Evolutionary conservation across 2,888 invertebrate genomes (phyloP).

Genomic region (Eristalis tenax): DNA sequence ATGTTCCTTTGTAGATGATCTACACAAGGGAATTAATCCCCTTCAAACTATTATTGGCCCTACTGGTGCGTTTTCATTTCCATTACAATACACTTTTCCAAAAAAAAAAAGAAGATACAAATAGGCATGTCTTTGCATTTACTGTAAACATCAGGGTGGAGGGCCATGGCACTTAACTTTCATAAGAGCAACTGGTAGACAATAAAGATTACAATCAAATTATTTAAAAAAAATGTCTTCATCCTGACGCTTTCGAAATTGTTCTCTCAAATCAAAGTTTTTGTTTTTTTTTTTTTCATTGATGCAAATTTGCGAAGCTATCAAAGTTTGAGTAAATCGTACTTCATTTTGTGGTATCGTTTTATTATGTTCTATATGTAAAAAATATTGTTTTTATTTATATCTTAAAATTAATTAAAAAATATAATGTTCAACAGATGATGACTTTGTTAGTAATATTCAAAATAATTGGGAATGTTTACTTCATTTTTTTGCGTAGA

Average conservation of each 20-base stretch:
- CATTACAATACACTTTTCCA: constrained; percentile 6
- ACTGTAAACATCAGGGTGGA: constrained; percentile 52
- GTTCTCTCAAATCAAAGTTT: not conserved
- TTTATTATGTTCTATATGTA: constrained; percentile 53
- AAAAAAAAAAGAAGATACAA: constrained; percentile 39
- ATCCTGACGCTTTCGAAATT: not conserved
- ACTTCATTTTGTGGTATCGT: constrained; percentile 9
- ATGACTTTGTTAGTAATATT: constrained; percentile 46
- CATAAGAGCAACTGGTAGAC: constrained; percentile 36
- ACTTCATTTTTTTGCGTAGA: constrained; percentile 17
- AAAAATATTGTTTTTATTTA: constrained; percentile 58
- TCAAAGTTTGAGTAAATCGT: constrained; percentile 7
- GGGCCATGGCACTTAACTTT: constrained; percentile 70
- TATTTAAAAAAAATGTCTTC: too few relatives aligned
- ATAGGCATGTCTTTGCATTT: constrained; percentile 25
- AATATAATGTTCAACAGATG: constrained; percentile 67
- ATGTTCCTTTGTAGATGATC: not conserved
- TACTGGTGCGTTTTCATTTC: constrained; percentile 5
- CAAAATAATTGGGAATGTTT: constrained; percentile 9
- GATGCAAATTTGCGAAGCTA: constrained; percentile 7
- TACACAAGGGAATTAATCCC: not conserved
- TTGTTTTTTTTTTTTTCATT: not conserved
- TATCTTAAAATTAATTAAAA: constrained; percentile 71
- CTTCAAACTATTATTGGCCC: constrained; percentile 35
- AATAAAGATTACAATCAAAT: constrained; percentile 4